phyloP scores from a whole-genome alignment of 1,140 invertebrate genomes.

The Marisa cornuarietis region DNA sequence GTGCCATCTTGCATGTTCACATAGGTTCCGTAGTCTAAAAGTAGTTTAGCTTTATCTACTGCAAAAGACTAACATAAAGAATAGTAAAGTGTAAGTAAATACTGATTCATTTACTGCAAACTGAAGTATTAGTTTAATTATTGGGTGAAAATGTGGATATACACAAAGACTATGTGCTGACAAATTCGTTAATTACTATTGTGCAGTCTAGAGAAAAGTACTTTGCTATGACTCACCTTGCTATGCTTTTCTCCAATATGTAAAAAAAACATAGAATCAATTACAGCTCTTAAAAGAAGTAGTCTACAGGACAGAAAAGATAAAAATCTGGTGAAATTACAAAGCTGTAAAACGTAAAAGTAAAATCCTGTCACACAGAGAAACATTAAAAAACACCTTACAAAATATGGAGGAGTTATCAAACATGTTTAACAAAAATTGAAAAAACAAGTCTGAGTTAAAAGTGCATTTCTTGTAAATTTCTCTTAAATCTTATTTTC shows the following conservation, averaged over 20 bases:
- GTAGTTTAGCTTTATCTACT: conserved; percentile 17
- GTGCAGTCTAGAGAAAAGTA: no score
- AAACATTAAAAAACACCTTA: not conserved
- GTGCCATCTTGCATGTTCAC: conserved; percentile 10
- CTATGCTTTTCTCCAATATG: not conserved
- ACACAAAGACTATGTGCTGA: no score
- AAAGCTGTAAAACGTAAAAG: not conserved
- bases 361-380: not conserved
- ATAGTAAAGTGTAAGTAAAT: not conserved
- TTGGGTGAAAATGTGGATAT: not conserved
- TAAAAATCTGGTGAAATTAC: not conserved
- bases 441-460: no score
- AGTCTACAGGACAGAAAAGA: not conserved
- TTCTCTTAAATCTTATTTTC: no score
- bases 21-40: conserved; percentile 24
- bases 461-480: no score
- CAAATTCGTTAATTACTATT: no score
- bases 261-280: not conserved
- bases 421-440: no score
- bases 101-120: not conserved
- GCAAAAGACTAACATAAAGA: not conserved
- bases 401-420: no score
- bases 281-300: not conserved
- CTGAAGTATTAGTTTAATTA: not conserved
- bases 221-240: not conserved